Evolutionary conservation across 2,888 invertebrate genomes (phyloP), one percentile per base, ranked within the genome.

Genomic region (Agriopis leucophaearia): DNA sequence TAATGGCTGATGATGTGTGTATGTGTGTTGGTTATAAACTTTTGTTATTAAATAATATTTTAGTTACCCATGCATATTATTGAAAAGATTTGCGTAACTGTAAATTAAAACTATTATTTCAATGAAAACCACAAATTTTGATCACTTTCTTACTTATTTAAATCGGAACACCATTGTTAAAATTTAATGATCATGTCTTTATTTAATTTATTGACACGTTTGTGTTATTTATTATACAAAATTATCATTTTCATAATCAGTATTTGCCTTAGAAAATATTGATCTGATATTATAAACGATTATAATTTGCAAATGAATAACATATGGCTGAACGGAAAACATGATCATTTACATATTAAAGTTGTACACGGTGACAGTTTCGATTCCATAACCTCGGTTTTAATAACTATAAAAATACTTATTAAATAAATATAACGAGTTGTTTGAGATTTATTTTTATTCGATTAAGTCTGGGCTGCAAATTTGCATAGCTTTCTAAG

Each of bases 401-500:
- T 54, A 45, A 55, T 64, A 64, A 63, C 63, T 47, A 71, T 69
- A 72, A 69, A 60, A 61, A 58, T 68, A 68, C 44, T 66, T 64
- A 69, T 60, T 42, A 68, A 68, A 71, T 65, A 35, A 64, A 68
- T 70, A 58, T 40, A 59, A 62, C 66, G 45, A 51, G 61, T 55
- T 57, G 55, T 55, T 50, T 63, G 50, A 69, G 70, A 74, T 74
- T 74, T 74, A 71, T 72, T 64, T 59, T 55, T 71, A 69, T 70
- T 72, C 57, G 45, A 52, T 68, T 71, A 62, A 47, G 66, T 66
- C 66, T 74, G 52, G 59, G 45, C 45, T 48, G 40, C 0, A 18
- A 47, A 64, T 72, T 74, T 63, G 63, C 70, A 72, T 72, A 71
- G 69, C 71, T 72, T 72, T 74, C 74, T 71, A 69, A 9, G 27